Percentiles rank a stretch among this genome's conserved stretches.
Evolutionary conservation across 2,797 vertebrate genomes (phyloP).

Genomic region (Melopsittacus undulatus): DNA sequence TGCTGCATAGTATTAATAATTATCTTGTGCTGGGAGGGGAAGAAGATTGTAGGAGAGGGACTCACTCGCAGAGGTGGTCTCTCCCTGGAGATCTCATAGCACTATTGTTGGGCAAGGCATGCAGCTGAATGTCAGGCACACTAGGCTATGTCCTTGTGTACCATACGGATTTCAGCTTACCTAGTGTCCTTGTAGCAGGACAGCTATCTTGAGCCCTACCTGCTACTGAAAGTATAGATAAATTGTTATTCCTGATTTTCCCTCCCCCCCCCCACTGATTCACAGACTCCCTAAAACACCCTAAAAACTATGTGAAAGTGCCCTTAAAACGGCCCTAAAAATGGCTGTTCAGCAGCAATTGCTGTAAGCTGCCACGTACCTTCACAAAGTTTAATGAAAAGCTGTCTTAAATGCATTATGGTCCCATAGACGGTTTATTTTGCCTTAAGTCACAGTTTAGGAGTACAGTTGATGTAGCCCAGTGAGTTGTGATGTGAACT

Average conservation of each 20-base stretch:
- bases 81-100: not conserved
- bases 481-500: not conserved
- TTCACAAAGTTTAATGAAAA: not conserved
- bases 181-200: not conserved
- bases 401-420: not conserved
- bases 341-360: not conserved
- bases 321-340: not conserved
- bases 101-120: not conserved
- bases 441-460: not conserved
- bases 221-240: not conserved
- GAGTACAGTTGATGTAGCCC: not conserved
- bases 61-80: fast-evolving
- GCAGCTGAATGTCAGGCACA: not conserved
- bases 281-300: not conserved
- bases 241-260: not conserved
- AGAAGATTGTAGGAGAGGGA: not conserved
- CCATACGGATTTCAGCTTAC: not conserved
- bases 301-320: not conserved
- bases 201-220: not conserved
- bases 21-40: not conserved
- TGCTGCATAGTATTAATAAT: not conserved
- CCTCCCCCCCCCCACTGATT: not conserved
- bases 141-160: not conserved
- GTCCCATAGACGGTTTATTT: not conserved
- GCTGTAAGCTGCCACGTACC: not conserved